A percentile compares a stretch with the other conserved stretches of the same genome.
phyloP scores from a whole-genome alignment of 2,113 vertebrate genomes.

The Mormyrus lacerda region DNA sequence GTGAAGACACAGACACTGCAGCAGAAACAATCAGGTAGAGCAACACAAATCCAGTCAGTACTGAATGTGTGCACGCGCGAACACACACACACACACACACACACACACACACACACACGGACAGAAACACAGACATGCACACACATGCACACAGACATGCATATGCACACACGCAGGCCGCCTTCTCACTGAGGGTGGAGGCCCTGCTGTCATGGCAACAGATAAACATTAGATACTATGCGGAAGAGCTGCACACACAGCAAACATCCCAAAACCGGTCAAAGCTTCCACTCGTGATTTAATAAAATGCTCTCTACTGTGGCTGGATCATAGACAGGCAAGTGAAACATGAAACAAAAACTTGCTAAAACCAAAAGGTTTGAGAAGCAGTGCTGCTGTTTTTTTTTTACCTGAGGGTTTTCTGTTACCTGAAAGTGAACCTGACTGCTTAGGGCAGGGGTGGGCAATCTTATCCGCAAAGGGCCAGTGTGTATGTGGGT shows the following conservation, averaged over 20 bases:
- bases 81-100: background rate
- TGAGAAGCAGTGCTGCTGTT: background rate
- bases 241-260: background rate
- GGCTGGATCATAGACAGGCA: background rate
- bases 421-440: background rate
- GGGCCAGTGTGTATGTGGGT: too few relatives aligned
- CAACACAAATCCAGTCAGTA: background rate
- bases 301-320: background rate
- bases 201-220: background rate
- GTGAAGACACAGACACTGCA: background rate
- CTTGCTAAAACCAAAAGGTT: background rate
- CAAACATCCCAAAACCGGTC: background rate
- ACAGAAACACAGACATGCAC: too few relatives aligned
- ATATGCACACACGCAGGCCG: background rate
- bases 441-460: background rate
- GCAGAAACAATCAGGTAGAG: background rate
- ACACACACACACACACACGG: background rate
- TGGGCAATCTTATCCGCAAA: too few relatives aligned
- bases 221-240: background rate
- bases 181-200: constrained; percentile 5
- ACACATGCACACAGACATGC: background rate
- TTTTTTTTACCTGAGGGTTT: too few relatives aligned
- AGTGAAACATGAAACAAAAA: background rate
- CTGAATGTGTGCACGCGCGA: background rate
- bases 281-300: background rate